Evolutionary conservation across 2,888 invertebrate genomes (phyloP).

Genomic region (Bugulina stolonifera): DNA sequence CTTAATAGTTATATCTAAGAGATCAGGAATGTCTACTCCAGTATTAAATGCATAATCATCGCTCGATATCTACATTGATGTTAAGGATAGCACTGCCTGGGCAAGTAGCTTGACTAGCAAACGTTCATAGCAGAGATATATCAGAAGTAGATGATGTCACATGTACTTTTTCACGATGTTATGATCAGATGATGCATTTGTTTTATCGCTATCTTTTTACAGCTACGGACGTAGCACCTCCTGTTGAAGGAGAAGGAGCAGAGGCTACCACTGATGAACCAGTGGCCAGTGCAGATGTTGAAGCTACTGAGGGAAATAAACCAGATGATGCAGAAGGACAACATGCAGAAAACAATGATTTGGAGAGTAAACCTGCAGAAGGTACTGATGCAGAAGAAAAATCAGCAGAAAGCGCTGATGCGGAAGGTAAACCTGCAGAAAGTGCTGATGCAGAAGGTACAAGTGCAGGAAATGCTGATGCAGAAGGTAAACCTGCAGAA

Average conservation of each 20-base stretch:
- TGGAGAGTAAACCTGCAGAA: conserved; percentile 26
- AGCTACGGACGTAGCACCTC: too few species aligned
- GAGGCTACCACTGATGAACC: neutral
- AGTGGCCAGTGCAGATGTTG: neutral
- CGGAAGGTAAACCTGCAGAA: too few species aligned
- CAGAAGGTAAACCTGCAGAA: conserved; percentile 26
- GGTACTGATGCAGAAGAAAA: conserved; percentile 26
- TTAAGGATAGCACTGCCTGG: too few species aligned
- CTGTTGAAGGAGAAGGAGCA: neutral
- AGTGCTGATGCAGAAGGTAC: neutral
- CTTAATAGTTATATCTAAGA: too few species aligned
- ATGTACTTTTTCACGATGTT: too few species aligned
- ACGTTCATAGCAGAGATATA: too few species aligned
- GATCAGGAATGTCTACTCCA: too few species aligned
- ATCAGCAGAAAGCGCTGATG: conserved; percentile 27
- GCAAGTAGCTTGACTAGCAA: too few species aligned
- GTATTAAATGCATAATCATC: too few species aligned
- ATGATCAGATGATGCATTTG: neutral
- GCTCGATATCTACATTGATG: too few species aligned
- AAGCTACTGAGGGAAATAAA: conserved; percentile 18
- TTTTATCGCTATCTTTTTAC: too few species aligned
- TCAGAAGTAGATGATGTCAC: too few species aligned
- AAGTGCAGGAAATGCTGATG: neutral
- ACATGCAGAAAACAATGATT: neutral
- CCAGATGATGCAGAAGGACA: conserved; percentile 25